phyloP scores from a whole-genome alignment of 2,888 invertebrate species.

The Hypena proboscidalis region DNA sequence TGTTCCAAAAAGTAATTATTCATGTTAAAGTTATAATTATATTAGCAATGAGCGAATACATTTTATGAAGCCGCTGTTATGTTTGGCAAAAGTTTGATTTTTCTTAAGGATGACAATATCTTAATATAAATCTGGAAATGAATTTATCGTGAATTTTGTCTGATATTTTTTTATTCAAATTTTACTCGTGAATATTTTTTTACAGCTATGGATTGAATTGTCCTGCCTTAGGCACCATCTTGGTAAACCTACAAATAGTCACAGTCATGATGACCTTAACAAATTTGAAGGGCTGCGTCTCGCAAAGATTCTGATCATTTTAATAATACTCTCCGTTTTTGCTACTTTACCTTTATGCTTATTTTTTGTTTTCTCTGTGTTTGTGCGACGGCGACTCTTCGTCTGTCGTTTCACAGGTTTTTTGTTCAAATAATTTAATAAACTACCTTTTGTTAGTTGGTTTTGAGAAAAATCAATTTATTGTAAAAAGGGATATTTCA shows the following conservation, averaged over 20 bases:
- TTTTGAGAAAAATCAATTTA: conserved; percentile 35
- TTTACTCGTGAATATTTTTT: too few relatives aligned
- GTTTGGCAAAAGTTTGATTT: too few relatives aligned
- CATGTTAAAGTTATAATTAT: too few relatives aligned
- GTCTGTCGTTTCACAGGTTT: conserved; percentile 62
- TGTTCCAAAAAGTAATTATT: too few relatives aligned
- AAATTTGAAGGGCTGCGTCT: conserved; percentile 53
- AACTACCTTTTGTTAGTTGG: conserved; percentile 43
- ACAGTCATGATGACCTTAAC: conserved; percentile 74
- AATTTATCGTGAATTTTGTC: too few relatives aligned
- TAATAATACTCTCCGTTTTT: conserved; percentile 52
- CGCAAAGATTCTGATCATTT: conserved; percentile 48
- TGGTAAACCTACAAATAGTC: conserved; percentile 41
- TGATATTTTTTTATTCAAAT: too few relatives aligned
- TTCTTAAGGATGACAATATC: too few relatives aligned
- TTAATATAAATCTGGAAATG: too few relatives aligned
- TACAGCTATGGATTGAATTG: too few relatives aligned
- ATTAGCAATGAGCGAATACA: too few relatives aligned
- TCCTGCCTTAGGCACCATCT: background rate
- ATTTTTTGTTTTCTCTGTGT: conserved; percentile 48
- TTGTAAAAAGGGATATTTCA: conserved; percentile 29
- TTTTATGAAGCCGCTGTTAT: too few relatives aligned
- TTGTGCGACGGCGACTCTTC: conserved; percentile 68
- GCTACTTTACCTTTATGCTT: conserved; percentile 48
- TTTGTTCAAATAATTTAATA: conserved; percentile 51